These are phyloP conservation scores for Notiomystis cincta DNA, from an alignment of 2,113 vertebrate species.

Conservation along the genomic window DNA sequence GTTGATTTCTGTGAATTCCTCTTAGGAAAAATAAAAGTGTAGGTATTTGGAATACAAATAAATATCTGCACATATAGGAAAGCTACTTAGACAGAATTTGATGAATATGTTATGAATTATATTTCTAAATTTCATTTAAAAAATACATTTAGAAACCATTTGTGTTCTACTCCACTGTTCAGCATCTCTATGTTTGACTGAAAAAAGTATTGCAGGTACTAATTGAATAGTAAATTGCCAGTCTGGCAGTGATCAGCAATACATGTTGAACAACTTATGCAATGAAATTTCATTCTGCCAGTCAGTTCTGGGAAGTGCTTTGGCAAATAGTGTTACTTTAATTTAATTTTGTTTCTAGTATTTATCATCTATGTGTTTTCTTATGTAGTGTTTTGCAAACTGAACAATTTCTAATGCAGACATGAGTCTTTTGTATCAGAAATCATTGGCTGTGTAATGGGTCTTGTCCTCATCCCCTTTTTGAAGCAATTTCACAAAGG, in stretches of 20 bases:
- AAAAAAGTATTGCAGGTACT: background rate
- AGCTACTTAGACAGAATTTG: background rate
- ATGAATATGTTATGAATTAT: background rate
- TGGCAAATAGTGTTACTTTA: background rate
- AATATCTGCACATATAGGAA: background rate
- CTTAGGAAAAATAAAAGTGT: background rate
- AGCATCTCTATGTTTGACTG: background rate
- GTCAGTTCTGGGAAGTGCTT: background rate
- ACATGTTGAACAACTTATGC: fast-evolving
- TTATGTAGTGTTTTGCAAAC: background rate
- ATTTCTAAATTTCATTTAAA: background rate
- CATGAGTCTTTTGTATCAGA: background rate
- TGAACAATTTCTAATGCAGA: background rate
- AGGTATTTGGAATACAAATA: background rate
- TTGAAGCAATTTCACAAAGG: background rate
- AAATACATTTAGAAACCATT: background rate
- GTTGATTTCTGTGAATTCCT: background rate
- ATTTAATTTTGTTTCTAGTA: background rate
- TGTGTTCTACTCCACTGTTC: background rate
- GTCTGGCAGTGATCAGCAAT: background rate
- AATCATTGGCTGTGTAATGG: background rate
- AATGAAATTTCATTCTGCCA: background rate
- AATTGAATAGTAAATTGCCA: background rate
- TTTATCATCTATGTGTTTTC: background rate
- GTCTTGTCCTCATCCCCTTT: background rate